Evolutionary conservation across 2,888 invertebrate species (phyloP).

Genomic region (Trissoscelio sp.): DNA sequence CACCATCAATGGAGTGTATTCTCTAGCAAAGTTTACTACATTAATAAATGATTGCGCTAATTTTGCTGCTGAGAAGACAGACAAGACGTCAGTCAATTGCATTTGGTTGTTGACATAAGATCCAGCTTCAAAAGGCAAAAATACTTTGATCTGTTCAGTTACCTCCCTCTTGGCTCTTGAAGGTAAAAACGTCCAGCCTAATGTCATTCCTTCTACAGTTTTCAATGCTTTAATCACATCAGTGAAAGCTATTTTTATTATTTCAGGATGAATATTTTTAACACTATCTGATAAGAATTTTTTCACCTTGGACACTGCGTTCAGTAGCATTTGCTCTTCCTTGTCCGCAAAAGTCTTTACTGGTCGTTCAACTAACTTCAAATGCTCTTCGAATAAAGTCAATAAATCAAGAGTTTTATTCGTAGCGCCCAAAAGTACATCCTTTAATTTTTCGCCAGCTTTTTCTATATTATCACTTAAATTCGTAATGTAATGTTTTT

Average conservation of each 20-base stretch:
- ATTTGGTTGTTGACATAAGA: constrained; percentile 9
- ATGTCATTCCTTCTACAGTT: background rate
- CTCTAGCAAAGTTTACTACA: constrained; percentile 1
- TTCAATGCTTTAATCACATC: constrained; percentile 19
- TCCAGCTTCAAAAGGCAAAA: constrained; percentile 25
- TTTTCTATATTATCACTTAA: background rate
- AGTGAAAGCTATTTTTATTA: background rate
- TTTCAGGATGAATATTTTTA: background rate
- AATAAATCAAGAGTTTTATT: background rate
- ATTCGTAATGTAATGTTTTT: background rate
- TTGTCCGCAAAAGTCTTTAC: background rate
- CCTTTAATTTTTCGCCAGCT: background rate
- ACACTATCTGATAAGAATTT: background rate
- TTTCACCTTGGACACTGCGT: constrained; percentile 8
- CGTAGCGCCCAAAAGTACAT: constrained; percentile 8
- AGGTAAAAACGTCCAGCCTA: background rate
- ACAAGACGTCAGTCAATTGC: background rate
- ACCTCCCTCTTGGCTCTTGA: background rate
- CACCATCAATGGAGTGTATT: background rate
- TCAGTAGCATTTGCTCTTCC: constrained; percentile 8
- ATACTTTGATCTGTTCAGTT: background rate
- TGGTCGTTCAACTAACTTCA: constrained; percentile 17
- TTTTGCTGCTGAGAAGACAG: background rate
- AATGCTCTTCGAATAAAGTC: constrained; percentile 12
- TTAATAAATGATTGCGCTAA: constrained; percentile 15